These are phyloP conservation scores for Morpho deidamia DNA, from an alignment of 2,888 invertebrate genomes.

Conservation along the genomic window DNA sequence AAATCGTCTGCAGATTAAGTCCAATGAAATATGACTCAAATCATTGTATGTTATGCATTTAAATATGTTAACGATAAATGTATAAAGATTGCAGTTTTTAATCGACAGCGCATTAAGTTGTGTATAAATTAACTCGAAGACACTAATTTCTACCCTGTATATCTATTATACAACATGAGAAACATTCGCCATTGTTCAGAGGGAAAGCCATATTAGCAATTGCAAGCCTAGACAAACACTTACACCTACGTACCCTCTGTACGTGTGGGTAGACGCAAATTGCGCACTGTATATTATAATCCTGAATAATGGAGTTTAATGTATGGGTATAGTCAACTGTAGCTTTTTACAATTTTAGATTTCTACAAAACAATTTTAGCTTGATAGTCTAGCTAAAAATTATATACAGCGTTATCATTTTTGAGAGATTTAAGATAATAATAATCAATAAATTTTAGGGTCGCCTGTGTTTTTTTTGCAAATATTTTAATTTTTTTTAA, in stretches of 20 bases:
- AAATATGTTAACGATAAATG: too few relatives aligned
- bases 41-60: too few relatives aligned
- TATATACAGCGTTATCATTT: neutral
- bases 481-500: too few relatives aligned
- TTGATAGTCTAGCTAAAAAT: too few relatives aligned
- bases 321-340: neutral
- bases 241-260: neutral
- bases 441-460: too few relatives aligned
- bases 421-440: neutral
- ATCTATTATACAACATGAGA: neutral
- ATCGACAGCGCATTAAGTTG: too few relatives aligned
- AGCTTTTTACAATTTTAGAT: neutral
- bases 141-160: neutral
- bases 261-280: neutral
- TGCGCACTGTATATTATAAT: neutral
- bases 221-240: conserved; percentile 1
- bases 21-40: too few relatives aligned
- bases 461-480: too few relatives aligned
- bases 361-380: too few relatives aligned
- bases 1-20: too few relatives aligned
- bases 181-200: neutral
- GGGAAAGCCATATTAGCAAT: neutral
- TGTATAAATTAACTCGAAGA: neutral
- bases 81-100: too few relatives aligned
- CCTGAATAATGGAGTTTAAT: conserved; percentile 1